Evolutionary conservation across 2,113 vertebrate species (phyloP).

Genomic region (Halcyon senegalensis): DNA sequence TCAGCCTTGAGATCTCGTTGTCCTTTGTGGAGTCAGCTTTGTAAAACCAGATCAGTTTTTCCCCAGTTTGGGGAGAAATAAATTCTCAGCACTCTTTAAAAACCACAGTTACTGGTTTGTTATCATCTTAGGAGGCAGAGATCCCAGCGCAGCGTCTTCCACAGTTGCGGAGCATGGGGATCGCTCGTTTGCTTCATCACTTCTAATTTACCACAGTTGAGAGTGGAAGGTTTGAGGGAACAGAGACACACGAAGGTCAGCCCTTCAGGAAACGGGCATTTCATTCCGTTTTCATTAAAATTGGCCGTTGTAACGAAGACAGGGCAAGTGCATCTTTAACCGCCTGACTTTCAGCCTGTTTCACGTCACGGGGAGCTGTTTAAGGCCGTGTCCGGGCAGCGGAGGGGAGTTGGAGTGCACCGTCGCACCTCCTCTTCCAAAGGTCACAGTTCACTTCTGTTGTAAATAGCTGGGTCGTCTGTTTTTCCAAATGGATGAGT

Average conservation of each 20-base stretch:
- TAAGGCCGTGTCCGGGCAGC: neutral
- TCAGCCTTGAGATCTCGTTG: neutral
- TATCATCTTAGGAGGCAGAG: neutral
- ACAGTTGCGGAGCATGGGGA: neutral
- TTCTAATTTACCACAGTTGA: neutral
- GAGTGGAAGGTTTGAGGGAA: neutral
- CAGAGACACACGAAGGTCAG: neutral
- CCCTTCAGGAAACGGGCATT: neutral
- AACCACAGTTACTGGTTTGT: neutral
- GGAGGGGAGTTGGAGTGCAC: neutral
- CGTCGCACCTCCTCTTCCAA: neutral
- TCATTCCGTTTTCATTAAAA: neutral
- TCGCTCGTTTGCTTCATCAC: neutral
- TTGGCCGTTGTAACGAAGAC: neutral
- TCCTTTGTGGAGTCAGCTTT: neutral
- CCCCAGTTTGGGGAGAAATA: neutral
- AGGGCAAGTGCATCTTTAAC: neutral
- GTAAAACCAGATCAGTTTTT: neutral
- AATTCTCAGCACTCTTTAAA: neutral
- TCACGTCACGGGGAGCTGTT: neutral
- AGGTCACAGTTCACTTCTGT: slow-evolving; percentile 26
- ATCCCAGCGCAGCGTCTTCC: neutral
- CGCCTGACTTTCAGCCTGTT: neutral
- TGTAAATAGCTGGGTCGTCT: slow-evolving; percentile 25
- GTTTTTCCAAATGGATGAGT: slow-evolving; percentile 18